Base-by-base conservation (phyloP, 1,140 invertebrate genomes). In the Pseudachorutes palmiensis region DNA sequence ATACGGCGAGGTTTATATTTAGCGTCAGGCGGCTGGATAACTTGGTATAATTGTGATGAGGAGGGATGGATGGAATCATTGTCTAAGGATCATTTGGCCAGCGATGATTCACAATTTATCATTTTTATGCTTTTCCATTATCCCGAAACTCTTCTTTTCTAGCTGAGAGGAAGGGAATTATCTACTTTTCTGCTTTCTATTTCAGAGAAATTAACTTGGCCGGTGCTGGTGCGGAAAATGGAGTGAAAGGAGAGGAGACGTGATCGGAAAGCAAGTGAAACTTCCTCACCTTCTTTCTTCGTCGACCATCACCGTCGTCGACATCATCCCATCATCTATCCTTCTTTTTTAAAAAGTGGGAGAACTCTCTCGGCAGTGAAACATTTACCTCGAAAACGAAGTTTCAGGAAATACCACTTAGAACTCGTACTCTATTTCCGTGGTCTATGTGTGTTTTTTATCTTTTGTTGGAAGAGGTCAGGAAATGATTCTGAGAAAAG, bases 71-170 rank as follows among this genome's bases (percentile, higher is more conserved):
- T 45, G 19, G 36, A 45, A 12, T 19, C 36, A 9, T 45, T 45
- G 9, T 45, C 51, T 14, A 24, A 55, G 51, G 51, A 55, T 55
- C 51, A 24, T 55, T 55, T 55, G 51, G 51, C 24, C 12, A 22
- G 24, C 9, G 51, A 55, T 55, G 51, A 55, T 55, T 24, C 24
- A 5, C 51, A 12, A 55, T 55, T 55, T 55, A 55, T 55, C 24
- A 55, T 55, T 55, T 55, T 55, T 9, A 55, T 55, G 51, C 24
- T 26, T 55, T 55, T 55, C 51, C 51, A 55, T 55, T 55, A 55
- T 55, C 51, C 36, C 19, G 36, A 45, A 19, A 9, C 36, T 45
- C 36, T 45, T 19, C 36, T 45, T 45, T 45, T 45, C 36, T 45
- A 19, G 36, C 19, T 45, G 19, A 45, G 36, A 41, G 36, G 19